Evolutionary conservation across 2,797 vertebrate species (phyloP).

Genomic region (Trematomus bernacchii): DNA sequence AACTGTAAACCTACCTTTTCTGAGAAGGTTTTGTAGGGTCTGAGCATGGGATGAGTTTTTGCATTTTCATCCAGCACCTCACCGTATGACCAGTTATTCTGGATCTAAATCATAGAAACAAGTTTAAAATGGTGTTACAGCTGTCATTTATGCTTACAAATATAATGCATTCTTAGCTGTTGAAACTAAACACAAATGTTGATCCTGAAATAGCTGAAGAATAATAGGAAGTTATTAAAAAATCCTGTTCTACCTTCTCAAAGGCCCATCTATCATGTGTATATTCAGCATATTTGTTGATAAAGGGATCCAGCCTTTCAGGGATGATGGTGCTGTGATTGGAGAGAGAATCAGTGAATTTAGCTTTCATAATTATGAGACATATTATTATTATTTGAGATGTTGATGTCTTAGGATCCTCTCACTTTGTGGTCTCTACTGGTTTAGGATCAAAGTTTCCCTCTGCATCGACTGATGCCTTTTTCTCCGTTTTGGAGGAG

Average conservation of each 20-base stretch:
- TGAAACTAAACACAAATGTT: background rate
- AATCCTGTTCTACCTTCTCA: constrained; percentile 87
- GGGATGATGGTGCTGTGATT: constrained; percentile 92
- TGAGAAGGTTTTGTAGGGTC: constrained; percentile 97
- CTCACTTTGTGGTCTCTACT: constrained; percentile 95
- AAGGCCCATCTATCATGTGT: constrained; percentile 97
- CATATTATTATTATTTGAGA: background rate
- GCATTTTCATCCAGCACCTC: constrained; percentile 92
- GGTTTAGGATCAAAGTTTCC: constrained; percentile 98
- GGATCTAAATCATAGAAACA: constrained; percentile 84
- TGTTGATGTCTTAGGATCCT: background rate
- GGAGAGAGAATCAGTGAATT: constrained; percentile 26
- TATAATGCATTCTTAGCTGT: background rate
- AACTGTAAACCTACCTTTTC: constrained; percentile 88
- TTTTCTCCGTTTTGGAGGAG: constrained; percentile 95
- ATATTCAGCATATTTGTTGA: constrained; percentile 95
- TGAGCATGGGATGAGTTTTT: constrained; percentile 94
- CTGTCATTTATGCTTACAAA: background rate
- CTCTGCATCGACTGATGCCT: constrained; percentile 95
- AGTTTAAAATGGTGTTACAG: background rate
- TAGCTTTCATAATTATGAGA: background rate
- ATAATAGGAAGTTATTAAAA: background rate
- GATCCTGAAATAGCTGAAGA: constrained; percentile 1
- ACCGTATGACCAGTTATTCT: constrained; percentile 96
- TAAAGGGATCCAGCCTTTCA: constrained; percentile 93